Evolutionary conservation across 1,140 invertebrate genomes (phyloP).

Genomic region (Drosophila equinoxialis): DNA sequence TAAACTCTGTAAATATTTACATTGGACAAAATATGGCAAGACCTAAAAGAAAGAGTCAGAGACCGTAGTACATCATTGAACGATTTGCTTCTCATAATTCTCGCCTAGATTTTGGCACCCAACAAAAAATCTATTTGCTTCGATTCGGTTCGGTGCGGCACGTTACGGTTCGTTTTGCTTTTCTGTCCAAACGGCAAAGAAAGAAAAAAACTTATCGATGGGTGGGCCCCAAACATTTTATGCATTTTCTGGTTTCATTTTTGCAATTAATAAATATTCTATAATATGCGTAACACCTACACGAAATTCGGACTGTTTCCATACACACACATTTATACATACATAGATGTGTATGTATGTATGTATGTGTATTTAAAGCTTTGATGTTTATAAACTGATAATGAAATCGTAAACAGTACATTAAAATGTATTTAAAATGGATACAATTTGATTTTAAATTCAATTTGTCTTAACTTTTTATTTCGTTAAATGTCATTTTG

Average conservation of each 20-base stretch:
- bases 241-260: conserved; percentile 3
- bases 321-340: not conserved
- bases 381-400: conserved; percentile 44
- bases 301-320: not conserved
- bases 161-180: not conserved
- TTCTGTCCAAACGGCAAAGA: not conserved
- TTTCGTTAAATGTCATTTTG: not conserved
- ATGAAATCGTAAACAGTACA: conserved; percentile 35
- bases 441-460: not conserved
- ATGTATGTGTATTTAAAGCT: not conserved
- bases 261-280: conserved; percentile 12
- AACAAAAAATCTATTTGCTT: conserved; percentile 16
- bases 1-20: conserved; percentile 78
- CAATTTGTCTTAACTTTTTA: not conserved
- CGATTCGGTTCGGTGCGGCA: not conserved
- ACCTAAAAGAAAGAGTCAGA: conserved; percentile 20
- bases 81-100: conserved; percentile 48
- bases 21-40: conserved; percentile 46
- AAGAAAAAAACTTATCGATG: too few relatives aligned
- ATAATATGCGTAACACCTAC: not conserved
- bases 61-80: conserved; percentile 21
- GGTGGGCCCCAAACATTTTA: not conserved
- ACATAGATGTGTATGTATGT: not conserved
- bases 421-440: conserved; percentile 7
- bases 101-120: conserved; percentile 26